A percentile compares a stretch with the other conserved stretches of the same genome.
These are phyloP conservation scores for Limenitis camilla DNA, from an alignment of 2,888 invertebrate species.

Conservation along the genomic window DNA sequence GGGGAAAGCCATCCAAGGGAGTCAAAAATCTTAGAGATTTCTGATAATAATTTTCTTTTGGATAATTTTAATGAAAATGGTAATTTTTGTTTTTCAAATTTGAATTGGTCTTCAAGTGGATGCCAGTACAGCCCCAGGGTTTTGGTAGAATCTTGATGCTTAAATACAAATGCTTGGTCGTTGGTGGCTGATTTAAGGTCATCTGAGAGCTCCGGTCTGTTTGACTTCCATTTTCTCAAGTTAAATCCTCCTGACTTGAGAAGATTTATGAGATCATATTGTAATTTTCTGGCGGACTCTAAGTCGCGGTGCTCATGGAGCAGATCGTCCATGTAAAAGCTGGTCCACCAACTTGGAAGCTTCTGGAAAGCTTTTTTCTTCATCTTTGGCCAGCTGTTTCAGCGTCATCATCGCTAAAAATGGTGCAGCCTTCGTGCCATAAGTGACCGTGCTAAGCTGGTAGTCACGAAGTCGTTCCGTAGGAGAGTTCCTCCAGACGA, in stretches of 20 bases:
- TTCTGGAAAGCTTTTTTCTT: constrained; percentile 10
- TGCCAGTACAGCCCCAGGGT: background rate
- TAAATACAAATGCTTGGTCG: background rate
- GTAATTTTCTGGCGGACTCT: background rate
- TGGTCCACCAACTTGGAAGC: constrained; percentile 9
- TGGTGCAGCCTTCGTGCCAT: constrained; percentile 14
- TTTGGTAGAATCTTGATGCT: background rate
- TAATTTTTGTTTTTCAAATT: constrained; percentile 1
- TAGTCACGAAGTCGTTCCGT: constrained; percentile 10
- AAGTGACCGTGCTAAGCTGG: constrained; percentile 13
- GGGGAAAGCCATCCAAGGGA: constrained; percentile 15
- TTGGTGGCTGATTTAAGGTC: constrained; percentile 1
- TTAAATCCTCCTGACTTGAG: constrained; percentile 1
- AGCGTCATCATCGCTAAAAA: constrained; percentile 10
- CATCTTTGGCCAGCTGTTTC: constrained; percentile 6
- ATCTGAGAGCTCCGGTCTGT: background rate
- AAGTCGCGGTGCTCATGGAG: constrained; percentile 4
- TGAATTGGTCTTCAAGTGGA: constrained; percentile 3
- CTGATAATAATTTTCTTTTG: constrained; percentile 9
- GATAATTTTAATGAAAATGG: background rate
- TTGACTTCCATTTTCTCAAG: constrained; percentile 5
- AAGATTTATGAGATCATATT: background rate
- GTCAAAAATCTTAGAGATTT: constrained; percentile 14
- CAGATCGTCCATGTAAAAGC: constrained; percentile 13
- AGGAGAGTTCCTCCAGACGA: constrained; percentile 10